Evolutionary conservation across 2,113 vertebrate species (phyloP).

Genomic region (Zosterops hypoxanthus): DNA sequence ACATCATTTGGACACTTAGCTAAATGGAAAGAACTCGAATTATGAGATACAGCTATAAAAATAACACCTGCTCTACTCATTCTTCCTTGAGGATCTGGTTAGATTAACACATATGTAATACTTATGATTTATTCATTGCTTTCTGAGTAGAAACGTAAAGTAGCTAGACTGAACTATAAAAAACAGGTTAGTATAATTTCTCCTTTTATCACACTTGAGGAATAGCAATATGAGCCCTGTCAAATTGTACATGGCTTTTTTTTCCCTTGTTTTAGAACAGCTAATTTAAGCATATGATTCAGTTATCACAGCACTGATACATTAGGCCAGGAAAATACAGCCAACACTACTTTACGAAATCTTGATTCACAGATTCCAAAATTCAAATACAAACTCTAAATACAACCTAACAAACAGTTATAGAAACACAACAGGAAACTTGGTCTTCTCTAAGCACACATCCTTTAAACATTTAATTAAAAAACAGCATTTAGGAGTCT

Average conservation of each 20-base stretch:
- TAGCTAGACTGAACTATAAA: slow-evolving; percentile 50
- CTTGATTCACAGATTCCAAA: not conserved
- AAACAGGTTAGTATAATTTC: slow-evolving; percentile 32
- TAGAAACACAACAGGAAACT: not conserved
- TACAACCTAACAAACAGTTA: not conserved
- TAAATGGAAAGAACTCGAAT: slow-evolving; percentile 42
- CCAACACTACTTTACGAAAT: not conserved
- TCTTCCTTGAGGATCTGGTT: slow-evolving; percentile 30
- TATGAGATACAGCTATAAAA: slow-evolving; percentile 53
- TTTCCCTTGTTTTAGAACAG: not conserved
- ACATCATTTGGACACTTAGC: slow-evolving; percentile 4
- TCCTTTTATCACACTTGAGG: not conserved
- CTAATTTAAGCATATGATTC: slow-evolving; percentile 15
- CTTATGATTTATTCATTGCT: slow-evolving; percentile 50
- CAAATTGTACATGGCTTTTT: not conserved
- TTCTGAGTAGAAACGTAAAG: slow-evolving; percentile 23
- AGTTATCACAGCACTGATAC: not conserved
- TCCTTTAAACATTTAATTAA: not conserved
- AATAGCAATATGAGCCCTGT: not conserved
- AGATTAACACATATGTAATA: slow-evolving; percentile 50
- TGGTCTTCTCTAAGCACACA: not conserved
- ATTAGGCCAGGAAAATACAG: not conserved
- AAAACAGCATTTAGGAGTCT: not conserved
- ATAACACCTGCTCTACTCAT: slow-evolving; percentile 47
- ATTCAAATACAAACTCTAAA: not conserved